Evolutionary conservation across 2,113 vertebrate genomes (phyloP).

Genomic region (Mohoua ochrocephala): DNA sequence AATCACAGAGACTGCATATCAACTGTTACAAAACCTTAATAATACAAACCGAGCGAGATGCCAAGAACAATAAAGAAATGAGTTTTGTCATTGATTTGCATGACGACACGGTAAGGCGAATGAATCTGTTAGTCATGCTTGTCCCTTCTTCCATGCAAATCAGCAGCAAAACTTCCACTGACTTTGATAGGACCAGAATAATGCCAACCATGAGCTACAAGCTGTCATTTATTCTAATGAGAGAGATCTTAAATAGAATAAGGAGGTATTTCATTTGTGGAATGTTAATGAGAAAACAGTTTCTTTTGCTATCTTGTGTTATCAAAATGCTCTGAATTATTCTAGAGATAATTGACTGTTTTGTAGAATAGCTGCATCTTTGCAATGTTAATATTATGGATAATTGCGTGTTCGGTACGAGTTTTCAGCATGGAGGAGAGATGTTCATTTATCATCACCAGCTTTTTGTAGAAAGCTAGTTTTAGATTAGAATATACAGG

Average conservation of each 20-base stretch:
- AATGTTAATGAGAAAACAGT: slow-evolving; percentile 29
- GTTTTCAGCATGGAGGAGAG: slow-evolving; percentile 5
- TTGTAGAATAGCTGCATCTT: not conserved
- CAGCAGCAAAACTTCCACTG: not conserved
- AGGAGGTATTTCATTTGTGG: slow-evolving; percentile 23
- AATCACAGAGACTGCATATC: not conserved
- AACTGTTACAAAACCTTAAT: slow-evolving; percentile 2
- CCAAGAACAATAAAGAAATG: not conserved
- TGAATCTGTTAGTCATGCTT: not conserved
- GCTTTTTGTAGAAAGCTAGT: slow-evolving; percentile 37
- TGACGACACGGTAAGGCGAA: not conserved
- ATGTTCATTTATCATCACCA: not conserved
- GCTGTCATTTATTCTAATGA: slow-evolving; percentile 60
- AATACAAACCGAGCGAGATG: not conserved
- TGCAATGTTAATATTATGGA: not conserved
- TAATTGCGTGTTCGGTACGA: not conserved
- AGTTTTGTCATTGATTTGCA: slow-evolving; percentile 17
- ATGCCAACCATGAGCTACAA: slow-evolving; percentile 44
- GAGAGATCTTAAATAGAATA: slow-evolving; percentile 19
- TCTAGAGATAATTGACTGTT: slow-evolving; percentile 27
- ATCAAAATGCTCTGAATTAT: slow-evolving; percentile 46
- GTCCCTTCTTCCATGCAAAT: slow-evolving; percentile 24
- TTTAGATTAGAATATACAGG: slow-evolving; percentile 32
- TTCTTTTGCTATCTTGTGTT: slow-evolving; percentile 19
- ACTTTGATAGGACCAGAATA: not conserved